A percentile compares a stretch with the other conserved stretches of the same genome.
phyloP scores from a whole-genome alignment of 2,113 vertebrate genomes.

The Microcebus jonahi region DNA sequence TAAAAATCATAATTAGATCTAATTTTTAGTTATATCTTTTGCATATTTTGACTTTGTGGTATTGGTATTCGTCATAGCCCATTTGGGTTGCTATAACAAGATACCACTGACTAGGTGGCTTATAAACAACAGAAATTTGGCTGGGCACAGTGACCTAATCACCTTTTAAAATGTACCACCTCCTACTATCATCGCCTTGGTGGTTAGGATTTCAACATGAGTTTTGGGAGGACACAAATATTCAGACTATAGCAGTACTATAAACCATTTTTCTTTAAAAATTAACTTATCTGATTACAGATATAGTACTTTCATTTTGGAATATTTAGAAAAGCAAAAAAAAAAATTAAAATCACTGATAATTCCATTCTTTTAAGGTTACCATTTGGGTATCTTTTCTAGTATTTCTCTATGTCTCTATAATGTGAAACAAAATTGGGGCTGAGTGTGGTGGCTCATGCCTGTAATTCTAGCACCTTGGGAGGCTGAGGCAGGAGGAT shows the following conservation, averaged over 20 bases:
- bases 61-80: not conserved
- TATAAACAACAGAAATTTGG: not conserved
- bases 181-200: not conserved
- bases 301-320: not conserved
- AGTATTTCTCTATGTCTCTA: not conserved
- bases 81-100: not conserved
- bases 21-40: not conserved
- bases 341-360: not conserved
- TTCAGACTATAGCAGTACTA: not conserved
- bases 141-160: not conserved
- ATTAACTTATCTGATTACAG: not conserved
- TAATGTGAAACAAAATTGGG: not conserved
- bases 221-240: not conserved
- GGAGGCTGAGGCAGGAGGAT: too few species aligned
- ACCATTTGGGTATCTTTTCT: not conserved
- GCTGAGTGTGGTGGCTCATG: too few species aligned
- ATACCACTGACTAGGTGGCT: not conserved
- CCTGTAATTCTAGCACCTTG: too few species aligned
- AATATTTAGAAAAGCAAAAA: conserved; percentile 36
- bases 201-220: not conserved
- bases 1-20: not conserved
- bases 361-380: not conserved
- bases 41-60: not conserved
- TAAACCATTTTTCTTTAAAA: conserved; percentile 5
- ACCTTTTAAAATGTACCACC: not conserved